A percentile compares a stretch with the other conserved stretches of the same genome.
Conservation (phyloP, 2,797 vertebrate species). For the Strix occidentalis region DNA sequence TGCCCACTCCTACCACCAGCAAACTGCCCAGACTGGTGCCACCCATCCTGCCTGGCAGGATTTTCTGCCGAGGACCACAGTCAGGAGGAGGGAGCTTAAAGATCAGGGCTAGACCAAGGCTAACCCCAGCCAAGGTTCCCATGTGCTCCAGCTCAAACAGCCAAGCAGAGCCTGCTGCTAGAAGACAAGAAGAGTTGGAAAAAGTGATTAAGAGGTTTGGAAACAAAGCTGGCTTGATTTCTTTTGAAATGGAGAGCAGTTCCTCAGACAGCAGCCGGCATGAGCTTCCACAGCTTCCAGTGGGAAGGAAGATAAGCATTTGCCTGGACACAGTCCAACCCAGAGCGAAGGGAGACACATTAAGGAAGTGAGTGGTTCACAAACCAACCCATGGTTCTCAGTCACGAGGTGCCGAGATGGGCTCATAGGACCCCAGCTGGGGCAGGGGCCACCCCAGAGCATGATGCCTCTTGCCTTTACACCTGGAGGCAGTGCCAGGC, state of each 20-base stretch:
- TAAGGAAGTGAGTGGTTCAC: background rate
- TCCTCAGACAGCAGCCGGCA: conserved; percentile 23
- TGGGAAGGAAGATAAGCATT: conserved; percentile 14
- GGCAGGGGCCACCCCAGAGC: background rate
- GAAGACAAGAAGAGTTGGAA: conserved; percentile 1
- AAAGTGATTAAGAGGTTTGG: conserved; percentile 11
- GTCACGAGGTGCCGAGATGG: background rate
- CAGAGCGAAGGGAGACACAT: background rate
- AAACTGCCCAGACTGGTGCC: background rate
- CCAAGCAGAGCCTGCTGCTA: background rate
- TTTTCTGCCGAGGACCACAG: background rate
- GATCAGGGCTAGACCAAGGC: background rate
- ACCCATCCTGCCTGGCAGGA: background rate
- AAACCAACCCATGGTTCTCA: background rate
- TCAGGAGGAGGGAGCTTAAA: background rate
- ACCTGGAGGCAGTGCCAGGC: background rate
- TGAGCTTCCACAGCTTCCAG: conserved; percentile 9
- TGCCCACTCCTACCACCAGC: background rate
- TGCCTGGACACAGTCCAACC: conserved; percentile 12
- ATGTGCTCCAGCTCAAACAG: background rate
- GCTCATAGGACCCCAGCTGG: background rate
- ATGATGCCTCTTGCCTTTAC: background rate
- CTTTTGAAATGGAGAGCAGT: conserved; percentile 44
- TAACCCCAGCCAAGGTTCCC: background rate
- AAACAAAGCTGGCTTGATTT: conserved; percentile 21